These are phyloP conservation scores for Actinemys pallida DNA, from an alignment of 2,113 vertebrate genomes.

Conservation along the genomic window DNA sequence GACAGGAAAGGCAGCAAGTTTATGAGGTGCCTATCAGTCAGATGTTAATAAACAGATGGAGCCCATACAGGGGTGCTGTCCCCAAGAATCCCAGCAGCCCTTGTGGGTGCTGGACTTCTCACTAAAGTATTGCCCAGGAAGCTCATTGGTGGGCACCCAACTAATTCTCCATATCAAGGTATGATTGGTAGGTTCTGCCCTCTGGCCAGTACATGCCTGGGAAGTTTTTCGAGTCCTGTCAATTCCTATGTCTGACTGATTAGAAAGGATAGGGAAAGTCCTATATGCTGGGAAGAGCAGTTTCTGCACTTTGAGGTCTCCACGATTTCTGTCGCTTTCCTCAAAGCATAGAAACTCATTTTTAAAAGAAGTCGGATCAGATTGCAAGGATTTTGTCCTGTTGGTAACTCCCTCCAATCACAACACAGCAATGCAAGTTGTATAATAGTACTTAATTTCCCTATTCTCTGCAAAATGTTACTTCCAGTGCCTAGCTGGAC, in stretches of 20 bases:
- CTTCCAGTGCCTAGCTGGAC: background rate
- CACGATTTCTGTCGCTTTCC: background rate
- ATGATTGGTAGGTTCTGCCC: background rate
- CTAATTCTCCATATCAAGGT: background rate
- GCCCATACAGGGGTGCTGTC: background rate
- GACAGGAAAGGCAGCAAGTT: background rate
- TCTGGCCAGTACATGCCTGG: background rate
- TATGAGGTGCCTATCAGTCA: background rate
- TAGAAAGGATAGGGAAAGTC: background rate
- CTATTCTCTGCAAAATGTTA: background rate
- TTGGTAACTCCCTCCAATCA: background rate
- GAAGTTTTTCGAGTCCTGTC: background rate
- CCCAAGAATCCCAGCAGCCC: background rate
- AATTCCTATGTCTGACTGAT: background rate
- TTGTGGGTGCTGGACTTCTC: background rate
- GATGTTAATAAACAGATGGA: background rate
- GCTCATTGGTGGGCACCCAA: background rate
- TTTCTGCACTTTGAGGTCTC: accelerated
- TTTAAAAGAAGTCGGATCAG: background rate
- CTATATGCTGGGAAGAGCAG: too few relatives aligned
- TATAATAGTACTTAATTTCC: accelerated
- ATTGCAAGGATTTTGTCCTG: background rate
- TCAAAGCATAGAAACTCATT: background rate
- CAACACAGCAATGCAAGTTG: background rate
- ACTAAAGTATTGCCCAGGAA: background rate